Base-by-base conservation (phyloP, 2,888 invertebrate genomes). In the Orthosia gracilis region DNA sequence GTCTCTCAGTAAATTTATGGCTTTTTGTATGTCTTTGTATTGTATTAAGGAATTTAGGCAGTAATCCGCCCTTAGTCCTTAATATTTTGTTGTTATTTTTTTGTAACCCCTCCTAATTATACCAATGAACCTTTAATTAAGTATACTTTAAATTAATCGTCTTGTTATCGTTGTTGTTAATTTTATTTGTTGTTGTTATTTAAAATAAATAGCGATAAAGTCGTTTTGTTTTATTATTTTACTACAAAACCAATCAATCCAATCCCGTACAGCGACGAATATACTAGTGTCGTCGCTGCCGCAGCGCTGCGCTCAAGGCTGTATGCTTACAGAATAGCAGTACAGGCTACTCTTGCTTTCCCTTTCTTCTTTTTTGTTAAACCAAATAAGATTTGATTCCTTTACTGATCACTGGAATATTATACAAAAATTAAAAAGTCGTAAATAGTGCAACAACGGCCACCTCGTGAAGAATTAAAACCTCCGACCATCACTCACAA, bases 51-150 rank as follows among this genome's bases (percentile, higher is more conserved):
- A 58, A 57, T 59, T 21, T 50, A 50, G n/a, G 52, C 5, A 50
- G 18, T 49, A 4, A 17, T 47, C 13, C 7, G 11, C n/a, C 17
- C 18, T 12, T 15, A 52, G 4, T 11, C n/a, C 15, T 17, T 50
- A 26, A 26, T 40, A 21, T 55, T 15, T 21, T 18, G 7, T 54
- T 50, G 3, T 68, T n/a, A 31, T 52, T 57, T 62, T n/a, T 45
- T 58, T 62, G 12, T 45, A 45, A 58, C n/a, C 18, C 52, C 49
- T 69, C 15, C 49, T 66, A 79, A 31, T n/a, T 49, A 67, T 59
- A 52, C 78, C 80, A 78, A 80, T 74, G 80, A 73, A 64, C 13
- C 11, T 26, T 65, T 49, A 79, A 47, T 31, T 58, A 61, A 15
- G 0, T 31, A 17, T 18, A 18, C 62, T 55, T 50, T 52, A 45